Base-by-base conservation (phyloP, 2,797 vertebrate species). In the Schizothorax lantsangensis region DNA sequence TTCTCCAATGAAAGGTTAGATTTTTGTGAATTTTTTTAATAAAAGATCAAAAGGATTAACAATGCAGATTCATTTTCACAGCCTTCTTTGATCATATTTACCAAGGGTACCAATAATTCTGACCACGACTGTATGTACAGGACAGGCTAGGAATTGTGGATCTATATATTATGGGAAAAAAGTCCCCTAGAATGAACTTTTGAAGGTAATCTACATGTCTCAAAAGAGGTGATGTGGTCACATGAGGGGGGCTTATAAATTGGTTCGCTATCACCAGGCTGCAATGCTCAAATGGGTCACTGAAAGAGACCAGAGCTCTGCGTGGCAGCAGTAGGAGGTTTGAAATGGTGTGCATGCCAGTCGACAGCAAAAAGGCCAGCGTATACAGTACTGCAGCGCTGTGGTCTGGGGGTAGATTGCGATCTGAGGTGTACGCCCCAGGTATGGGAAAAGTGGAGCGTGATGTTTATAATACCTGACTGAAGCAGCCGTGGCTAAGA, bases 221-320 rank as follows among this genome's bases (percentile, higher is more conserved):
- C 89, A 91, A 93, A 92, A 84, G 68, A 59, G 90, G 91, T 90
- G 91, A 89, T 89, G 89, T 91, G 59, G 88, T 85, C 88, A 84
- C 87, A 88, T 72, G 86, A 90, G 89, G 87, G 91, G 74, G 91
- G 93, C 93, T 94, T 91, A 94, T 92, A 94, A 93, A 94, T 91
- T 92, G 93, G 90, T 91, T 94, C 89, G 85, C 88, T 90, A 85
- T 86, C 87, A 71, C 88, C 62, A 73, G 85, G 66, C 89, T 89
- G 90, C 87, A 88, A 89, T 89, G 89, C 86, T 91, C 82, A 81
- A 90, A 90, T 88, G 89, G 91, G 91, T 92, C 91, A 91, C 80
- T 45, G 73, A 84, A 71, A 89, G 79, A 64, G 74, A 84, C 85
- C 79, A 88, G 80, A 85, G 33, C 47, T 81, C 73, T 83, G 87